Percentiles rank a stretch among this genome's conserved stretches.
phyloP scores from a whole-genome alignment of 1,140 invertebrate species.

The Ceratosolen solmsi region DNA sequence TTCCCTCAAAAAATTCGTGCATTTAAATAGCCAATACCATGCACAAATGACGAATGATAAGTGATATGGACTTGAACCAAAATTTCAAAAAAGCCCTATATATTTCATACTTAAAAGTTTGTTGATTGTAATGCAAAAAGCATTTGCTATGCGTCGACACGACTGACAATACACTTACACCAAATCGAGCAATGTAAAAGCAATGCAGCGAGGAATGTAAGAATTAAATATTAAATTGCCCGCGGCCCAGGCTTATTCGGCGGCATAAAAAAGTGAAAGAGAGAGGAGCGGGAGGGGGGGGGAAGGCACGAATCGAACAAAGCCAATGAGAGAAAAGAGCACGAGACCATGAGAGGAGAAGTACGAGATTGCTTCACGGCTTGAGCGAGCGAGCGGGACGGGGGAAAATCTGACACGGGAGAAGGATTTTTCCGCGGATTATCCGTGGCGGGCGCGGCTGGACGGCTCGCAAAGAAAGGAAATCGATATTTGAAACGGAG shows the following conservation, averaged over 20 bases:
- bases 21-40: background rate
- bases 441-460: background rate
- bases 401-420: constrained; percentile 42
- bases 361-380: background rate
- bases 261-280: no score
- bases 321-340: background rate
- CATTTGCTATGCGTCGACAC: background rate
- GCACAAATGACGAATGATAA: background rate
- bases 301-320: background rate
- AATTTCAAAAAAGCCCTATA: constrained; percentile 8
- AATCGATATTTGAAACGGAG: constrained; percentile 49
- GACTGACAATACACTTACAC: constrained; percentile 16
- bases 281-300: background rate
- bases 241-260: background rate
- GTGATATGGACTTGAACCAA: background rate
- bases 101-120: constrained; percentile 20
- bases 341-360: background rate
- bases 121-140: background rate
- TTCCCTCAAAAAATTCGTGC: background rate
- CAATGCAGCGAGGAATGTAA: background rate
- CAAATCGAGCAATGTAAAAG: constrained; percentile 20
- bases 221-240: constrained; percentile 27
- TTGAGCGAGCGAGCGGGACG: background rate
- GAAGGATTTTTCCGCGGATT: constrained; percentile 47
- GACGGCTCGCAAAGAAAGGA: constrained; percentile 30